A percentile compares a stretch with the other conserved stretches of the same genome.
Evolutionary conservation across 2,797 vertebrate genomes (phyloP).

Genomic region (Alauda arvensis): DNA sequence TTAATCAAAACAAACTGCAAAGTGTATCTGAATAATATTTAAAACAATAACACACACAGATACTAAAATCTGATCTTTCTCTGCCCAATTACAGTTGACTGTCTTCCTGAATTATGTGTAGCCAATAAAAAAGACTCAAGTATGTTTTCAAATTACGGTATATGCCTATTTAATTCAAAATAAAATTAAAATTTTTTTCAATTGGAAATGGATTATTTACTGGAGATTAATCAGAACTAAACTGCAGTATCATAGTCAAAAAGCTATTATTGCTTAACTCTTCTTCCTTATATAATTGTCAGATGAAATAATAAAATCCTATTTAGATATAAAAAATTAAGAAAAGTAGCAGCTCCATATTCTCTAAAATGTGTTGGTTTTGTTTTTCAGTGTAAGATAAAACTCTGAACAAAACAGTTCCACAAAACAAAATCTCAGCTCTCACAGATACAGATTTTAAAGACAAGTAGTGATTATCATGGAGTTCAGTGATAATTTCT

Average conservation of each 20-base stretch:
- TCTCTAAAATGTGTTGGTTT: not conserved
- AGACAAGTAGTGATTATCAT: not conserved
- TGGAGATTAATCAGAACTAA: not conserved
- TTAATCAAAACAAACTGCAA: not conserved
- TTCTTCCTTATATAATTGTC: not conserved
- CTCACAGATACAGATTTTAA: not conserved
- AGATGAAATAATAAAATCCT: not conserved
- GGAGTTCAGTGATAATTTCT: not conserved
- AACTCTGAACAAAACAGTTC: not conserved
- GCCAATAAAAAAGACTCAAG: not conserved
- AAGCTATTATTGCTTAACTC: not conserved
- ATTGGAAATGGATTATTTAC: not conserved
- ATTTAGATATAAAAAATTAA: not conserved
- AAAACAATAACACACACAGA: not conserved
- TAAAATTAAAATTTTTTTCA: not conserved
- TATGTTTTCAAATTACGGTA: not conserved
- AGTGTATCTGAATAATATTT: conserved; percentile 3
- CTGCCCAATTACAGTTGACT: not conserved
- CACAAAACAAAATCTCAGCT: not conserved
- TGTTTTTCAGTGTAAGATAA: not conserved
- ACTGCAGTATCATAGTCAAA: not conserved
- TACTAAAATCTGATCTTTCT: not conserved
- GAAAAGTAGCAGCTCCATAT: not conserved
- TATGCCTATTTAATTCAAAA: not conserved
- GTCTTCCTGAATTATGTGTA: not conserved